Evolutionary conservation across 2,797 vertebrate genomes (phyloP).

Genomic region (Eutrigla gurnardus): DNA sequence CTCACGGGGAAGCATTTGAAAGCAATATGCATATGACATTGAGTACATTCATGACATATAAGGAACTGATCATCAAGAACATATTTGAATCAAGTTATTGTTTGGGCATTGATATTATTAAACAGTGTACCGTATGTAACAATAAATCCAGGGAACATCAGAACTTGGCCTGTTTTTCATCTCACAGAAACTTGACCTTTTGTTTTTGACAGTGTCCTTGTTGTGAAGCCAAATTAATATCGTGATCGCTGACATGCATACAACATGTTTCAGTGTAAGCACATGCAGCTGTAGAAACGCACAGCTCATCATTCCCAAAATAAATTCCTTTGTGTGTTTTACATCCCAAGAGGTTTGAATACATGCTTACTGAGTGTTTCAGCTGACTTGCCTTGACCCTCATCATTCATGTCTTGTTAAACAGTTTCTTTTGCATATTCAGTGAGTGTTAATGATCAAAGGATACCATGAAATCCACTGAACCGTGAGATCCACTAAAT

Average conservation of each 20-base stretch:
- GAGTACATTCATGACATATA: neutral
- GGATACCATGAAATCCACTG: conserved; percentile 21
- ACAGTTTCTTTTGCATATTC: neutral
- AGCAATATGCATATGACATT: neutral
- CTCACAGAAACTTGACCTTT: conserved; percentile 21
- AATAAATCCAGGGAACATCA: neutral
- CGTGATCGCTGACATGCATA: conserved; percentile 12
- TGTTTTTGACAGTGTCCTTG: conserved; percentile 15
- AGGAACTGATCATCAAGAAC: neutral
- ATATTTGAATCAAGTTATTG: neutral
- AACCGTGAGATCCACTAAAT: conserved; percentile 6
- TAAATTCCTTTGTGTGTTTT: conserved; percentile 3
- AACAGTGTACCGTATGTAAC: neutral
- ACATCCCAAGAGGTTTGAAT: neutral
- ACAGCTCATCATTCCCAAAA: neutral
- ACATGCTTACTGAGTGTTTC: neutral
- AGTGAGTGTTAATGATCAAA: conserved; percentile 22
- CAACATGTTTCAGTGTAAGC: neutral
- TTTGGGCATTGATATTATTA: conserved; percentile 7
- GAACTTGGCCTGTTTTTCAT: conserved; percentile 22
- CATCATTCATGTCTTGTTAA: neutral
- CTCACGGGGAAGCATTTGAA: neutral
- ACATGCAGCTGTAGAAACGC: conserved; percentile 22
- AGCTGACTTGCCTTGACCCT: neutral
- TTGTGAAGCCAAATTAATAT: conserved; percentile 33